Conservation (phyloP, 2,797 vertebrate genomes). For the Chelidonichthys spinosus region DNA sequence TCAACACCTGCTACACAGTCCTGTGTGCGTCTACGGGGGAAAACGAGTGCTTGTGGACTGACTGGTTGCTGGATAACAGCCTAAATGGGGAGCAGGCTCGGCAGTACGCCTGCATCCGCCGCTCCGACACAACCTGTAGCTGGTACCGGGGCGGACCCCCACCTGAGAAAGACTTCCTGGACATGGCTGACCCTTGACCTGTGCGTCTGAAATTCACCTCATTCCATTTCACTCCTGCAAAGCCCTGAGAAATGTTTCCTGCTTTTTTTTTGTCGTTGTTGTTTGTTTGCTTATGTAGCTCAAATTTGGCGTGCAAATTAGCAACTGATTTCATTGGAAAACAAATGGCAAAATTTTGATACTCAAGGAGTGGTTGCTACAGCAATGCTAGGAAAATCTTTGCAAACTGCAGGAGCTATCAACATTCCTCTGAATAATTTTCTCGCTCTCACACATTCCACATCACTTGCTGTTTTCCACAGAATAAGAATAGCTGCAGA, state of each 20-base stretch:
- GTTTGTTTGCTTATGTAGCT: constrained; percentile 38
- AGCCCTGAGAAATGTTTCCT: constrained; percentile 41
- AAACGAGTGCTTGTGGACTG: constrained; percentile 93
- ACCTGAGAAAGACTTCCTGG: constrained; percentile 90
- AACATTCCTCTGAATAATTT: constrained; percentile 47
- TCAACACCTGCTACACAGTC: constrained; percentile 89
- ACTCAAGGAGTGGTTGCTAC: constrained; percentile 32
- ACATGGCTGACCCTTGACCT: constrained; percentile 90
- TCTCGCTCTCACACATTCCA: constrained; percentile 36
- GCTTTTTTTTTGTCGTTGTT: constrained; percentile 30
- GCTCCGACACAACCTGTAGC: constrained; percentile 88
- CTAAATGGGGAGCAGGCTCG: constrained; percentile 90
- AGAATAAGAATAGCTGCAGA: constrained; percentile 48
- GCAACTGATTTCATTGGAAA: constrained; percentile 41
- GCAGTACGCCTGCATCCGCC: constrained; percentile 91
- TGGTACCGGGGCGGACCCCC: constrained; percentile 90
- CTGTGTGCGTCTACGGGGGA: constrained; percentile 85
- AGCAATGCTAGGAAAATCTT: constrained; percentile 36
- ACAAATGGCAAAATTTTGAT: constrained; percentile 22
- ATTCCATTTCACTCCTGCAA: constrained; percentile 28
- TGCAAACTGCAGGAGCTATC: constrained; percentile 44
- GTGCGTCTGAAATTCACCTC: constrained; percentile 25
- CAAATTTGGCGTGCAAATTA: constrained; percentile 50
- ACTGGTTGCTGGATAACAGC: constrained; percentile 90
- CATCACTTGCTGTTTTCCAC: constrained; percentile 32